These are phyloP conservation scores for Drosophila macrospina DNA, from an alignment of 2,888 invertebrate genomes.

Conservation along the genomic window DNA sequence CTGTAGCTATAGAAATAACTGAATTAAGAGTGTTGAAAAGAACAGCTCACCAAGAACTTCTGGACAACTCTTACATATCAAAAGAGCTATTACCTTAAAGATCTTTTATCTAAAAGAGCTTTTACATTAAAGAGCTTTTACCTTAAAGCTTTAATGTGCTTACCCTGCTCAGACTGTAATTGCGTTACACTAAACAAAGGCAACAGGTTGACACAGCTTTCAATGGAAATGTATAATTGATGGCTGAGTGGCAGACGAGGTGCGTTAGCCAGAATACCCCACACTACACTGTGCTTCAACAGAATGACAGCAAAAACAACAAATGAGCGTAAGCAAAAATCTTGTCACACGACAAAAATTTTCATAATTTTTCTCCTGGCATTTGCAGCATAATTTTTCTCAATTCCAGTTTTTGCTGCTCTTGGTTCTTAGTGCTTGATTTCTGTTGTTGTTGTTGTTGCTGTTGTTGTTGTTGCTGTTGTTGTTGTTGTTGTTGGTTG, in stretches of 20 bases:
- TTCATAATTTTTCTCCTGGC: constrained; percentile 72
- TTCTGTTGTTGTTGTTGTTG: constrained; percentile 25
- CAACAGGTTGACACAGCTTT: not conserved
- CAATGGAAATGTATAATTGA: constrained; percentile 1
- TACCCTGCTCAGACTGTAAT: not conserved
- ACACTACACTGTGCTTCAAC: constrained; percentile 21
- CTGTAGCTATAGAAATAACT: too few relatives aligned
- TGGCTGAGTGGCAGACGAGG: not conserved
- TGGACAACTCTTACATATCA: too few relatives aligned
- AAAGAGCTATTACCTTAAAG: too few relatives aligned
- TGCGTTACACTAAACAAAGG: not conserved
- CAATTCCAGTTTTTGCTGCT: constrained; percentile 56
- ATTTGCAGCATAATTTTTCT: constrained; percentile 77
- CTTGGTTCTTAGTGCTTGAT: constrained; percentile 17
- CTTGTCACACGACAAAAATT: constrained; percentile 64
- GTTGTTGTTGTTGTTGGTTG: constrained; percentile 21
- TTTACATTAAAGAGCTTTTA: too few relatives aligned
- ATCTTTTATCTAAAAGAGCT: too few relatives aligned
- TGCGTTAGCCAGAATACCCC: constrained; percentile 33
- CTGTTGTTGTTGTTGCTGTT: constrained; percentile 55
- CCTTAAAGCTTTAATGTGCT: constrained; percentile 1
- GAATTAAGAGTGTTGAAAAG: too few relatives aligned
- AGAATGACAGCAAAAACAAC: constrained; percentile 44
- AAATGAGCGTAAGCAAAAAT: constrained; percentile 74
- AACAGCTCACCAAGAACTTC: too few relatives aligned